Evolutionary conservation across 2,797 vertebrate species (phyloP).

Genomic region (Argya squamiceps): DNA sequence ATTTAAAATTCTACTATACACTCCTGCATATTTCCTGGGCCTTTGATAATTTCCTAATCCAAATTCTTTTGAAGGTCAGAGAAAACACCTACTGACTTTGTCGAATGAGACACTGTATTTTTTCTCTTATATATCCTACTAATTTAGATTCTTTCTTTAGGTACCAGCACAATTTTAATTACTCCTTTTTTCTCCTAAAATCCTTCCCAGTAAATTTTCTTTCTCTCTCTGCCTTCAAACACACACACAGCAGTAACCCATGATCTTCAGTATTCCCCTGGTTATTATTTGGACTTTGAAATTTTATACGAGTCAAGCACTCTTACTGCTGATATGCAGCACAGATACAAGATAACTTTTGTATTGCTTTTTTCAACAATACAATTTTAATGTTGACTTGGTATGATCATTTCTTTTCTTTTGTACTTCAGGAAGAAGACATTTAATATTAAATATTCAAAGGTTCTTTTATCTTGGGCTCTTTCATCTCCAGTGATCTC

Average conservation of each 20-base stretch:
- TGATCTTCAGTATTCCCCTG: neutral
- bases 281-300: neutral
- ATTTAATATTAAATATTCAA: neutral
- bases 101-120: neutral
- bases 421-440: neutral
- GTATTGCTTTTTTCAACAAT: neutral
- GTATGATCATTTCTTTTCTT: neutral
- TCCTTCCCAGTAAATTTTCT: neutral
- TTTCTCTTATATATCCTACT: neutral
- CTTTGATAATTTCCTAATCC: neutral
- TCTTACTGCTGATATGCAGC: neutral
- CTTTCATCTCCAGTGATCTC: neutral
- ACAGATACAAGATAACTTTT: neutral
- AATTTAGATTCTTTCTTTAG: neutral
- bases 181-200: neutral
- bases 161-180: neutral
- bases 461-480: neutral
- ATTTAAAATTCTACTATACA: neutral
- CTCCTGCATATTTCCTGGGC: neutral
- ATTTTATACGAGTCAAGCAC: rapidly evolving
- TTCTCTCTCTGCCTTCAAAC: neutral
- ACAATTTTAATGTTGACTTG: neutral
- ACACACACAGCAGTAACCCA: neutral
- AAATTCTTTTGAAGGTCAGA: neutral
- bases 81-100: neutral